Conservation (phyloP, 2,888 invertebrate species). For the Agrochola macilenta region DNA sequence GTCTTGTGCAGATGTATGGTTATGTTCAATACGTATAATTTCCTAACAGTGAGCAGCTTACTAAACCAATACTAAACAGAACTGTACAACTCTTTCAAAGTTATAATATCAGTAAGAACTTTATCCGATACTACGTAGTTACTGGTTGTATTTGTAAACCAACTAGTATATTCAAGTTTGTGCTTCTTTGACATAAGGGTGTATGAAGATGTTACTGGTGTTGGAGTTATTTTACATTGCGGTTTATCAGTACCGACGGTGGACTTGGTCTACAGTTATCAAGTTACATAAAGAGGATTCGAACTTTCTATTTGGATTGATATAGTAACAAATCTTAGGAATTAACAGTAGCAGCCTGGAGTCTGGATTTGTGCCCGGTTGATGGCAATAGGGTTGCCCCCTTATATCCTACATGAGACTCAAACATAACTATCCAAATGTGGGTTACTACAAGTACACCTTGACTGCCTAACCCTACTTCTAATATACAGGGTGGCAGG, state of each 20-base stretch:
- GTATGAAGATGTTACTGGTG: slow-evolving; percentile 5
- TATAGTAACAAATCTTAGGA: neutral
- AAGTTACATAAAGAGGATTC: neutral
- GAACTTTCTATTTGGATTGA: neutral
- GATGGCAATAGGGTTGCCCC: too few species aligned
- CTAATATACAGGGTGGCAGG: too few species aligned
- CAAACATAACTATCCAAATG: too few species aligned
- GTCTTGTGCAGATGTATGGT: too few species aligned
- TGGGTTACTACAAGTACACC: too few species aligned
- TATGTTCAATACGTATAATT: too few species aligned
- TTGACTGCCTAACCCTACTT: too few species aligned
- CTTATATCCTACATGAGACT: too few species aligned
- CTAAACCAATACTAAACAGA: neutral
- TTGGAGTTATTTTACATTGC: slow-evolving; percentile 3
- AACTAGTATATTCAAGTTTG: slow-evolving; percentile 31
- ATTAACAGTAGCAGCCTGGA: too few species aligned
- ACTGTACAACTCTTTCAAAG: neutral
- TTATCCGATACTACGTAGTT: neutral
- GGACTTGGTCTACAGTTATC: slow-evolving; percentile 1
- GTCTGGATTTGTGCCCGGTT: too few species aligned
- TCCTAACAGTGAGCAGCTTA: too few species aligned
- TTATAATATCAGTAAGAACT: slow-evolving; percentile 1
- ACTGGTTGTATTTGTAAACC: slow-evolving; percentile 21
- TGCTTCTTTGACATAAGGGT: neutral
- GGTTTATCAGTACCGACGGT: neutral